phyloP scores from a whole-genome alignment of 2,113 vertebrate species.

The Apodemus sylvaticus region DNA sequence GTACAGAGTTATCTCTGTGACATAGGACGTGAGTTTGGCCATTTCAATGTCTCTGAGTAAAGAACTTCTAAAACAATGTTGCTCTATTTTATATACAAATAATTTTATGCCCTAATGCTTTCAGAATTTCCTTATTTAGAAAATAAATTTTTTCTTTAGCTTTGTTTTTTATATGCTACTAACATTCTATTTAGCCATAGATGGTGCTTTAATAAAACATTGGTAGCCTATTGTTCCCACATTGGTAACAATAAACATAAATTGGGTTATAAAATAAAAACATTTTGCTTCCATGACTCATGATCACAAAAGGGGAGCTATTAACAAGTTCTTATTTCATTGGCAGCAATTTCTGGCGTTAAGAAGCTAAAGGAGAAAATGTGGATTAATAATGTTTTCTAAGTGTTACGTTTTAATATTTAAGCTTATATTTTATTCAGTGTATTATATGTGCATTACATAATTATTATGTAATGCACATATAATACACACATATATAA shows the following conservation, averaged over 20 bases:
- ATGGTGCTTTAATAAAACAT: neutral
- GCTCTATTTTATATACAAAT: slow-evolving; percentile 6
- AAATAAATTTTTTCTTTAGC: neutral
- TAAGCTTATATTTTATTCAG: neutral
- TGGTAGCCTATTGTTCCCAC: neutral
- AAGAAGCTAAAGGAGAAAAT: neutral
- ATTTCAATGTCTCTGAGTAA: neutral
- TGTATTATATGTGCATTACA: neutral
- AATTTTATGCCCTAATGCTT: neutral
- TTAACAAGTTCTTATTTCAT: neutral
- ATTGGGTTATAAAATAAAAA: neutral
- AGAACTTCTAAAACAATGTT: neutral
- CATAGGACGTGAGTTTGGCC: rapidly evolving
- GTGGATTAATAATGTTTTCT: no score
- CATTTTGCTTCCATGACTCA: neutral
- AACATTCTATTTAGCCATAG: neutral
- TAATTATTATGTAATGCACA: neutral
- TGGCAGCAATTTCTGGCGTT: neutral
- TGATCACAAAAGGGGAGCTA: neutral
- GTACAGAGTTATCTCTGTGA: neutral
- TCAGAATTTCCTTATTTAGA: neutral
- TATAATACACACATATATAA: no score
- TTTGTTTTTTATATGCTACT: neutral
- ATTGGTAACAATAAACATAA: no score
- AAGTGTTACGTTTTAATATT: neutral